Base-by-base conservation (phyloP, 92 coral and sea anemone species). In the Chrysogorgia sp. region DNA sequence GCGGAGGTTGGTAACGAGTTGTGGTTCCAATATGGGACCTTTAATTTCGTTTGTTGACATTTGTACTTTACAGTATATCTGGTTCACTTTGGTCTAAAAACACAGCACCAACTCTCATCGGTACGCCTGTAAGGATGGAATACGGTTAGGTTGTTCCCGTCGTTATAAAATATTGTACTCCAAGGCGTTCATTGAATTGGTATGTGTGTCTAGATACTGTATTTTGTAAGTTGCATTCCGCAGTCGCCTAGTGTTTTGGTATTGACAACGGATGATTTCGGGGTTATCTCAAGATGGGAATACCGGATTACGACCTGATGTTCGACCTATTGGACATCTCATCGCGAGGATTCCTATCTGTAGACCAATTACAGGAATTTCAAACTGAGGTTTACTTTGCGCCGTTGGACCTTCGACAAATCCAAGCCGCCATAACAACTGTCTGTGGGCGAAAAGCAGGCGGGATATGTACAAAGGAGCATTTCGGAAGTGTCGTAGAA, bases 281-380 rank as follows among this genome's bases (percentile, higher is more conserved):
- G 19, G 71, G 15, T n/a, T 22, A 14, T 19, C 10, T 66, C 31
- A 89, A 89, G 58, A 94, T 94, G 98, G 98, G 98, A 15, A 89
- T 94, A 71, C 92, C 90, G 8, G 98, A 94, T 33, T 74, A 92
- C 83, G 97, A 92, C 55, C 43, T 91, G 48, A 91, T 94, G 97
- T 94, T 94, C 55, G 98, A 94, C 63, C 81, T 91, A 43, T 72
- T 94, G 60, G 98, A 94, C 74, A 89, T 97, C 10, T 87, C 83
- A 14, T 60, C 89, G 65, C 75, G 82, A 28, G 97, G 98, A 0
- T 91, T 85, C 78, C 40, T 94, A 47, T 87, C 92, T 29, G 63
- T 90, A 35, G 85, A 82, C 33, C 97, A 94, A 76, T 88, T 94
- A 9, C 88, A 82, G 40, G 96, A 89, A 26, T 94, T 94, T 58